phyloP scores from a whole-genome alignment of 2,113 vertebrate genomes.

The Pterocles burchelli region DNA sequence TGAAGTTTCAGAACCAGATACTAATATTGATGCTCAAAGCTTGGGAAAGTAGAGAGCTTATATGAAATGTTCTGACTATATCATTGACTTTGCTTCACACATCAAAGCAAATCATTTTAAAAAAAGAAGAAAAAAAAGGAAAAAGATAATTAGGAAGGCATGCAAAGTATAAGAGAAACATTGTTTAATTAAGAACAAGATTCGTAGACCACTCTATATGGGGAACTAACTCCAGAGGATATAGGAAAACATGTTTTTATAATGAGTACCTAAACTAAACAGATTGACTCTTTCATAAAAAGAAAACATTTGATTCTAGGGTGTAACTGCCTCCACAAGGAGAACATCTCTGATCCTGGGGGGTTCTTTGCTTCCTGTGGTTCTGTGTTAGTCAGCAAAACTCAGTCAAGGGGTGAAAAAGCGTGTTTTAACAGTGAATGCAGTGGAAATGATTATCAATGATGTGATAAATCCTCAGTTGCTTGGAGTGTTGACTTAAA shows the following conservation, averaged over 20 bases:
- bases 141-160: constrained; percentile 34
- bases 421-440: neutral
- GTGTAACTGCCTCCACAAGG: neutral
- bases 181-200: constrained; percentile 58
- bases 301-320: neutral
- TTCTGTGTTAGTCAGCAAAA: constrained; percentile 24
- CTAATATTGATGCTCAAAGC: neutral
- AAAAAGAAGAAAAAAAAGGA: neutral
- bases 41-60: neutral
- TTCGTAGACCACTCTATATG: neutral
- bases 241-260: constrained; percentile 31
- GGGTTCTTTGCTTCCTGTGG: neutral
- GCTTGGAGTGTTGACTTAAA: constrained; percentile 16
- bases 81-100: constrained; percentile 9
- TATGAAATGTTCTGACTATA: neutral
- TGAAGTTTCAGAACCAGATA: neutral
- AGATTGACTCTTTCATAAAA: neutral
- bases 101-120: constrained; percentile 11
- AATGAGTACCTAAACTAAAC: constrained; percentile 34
- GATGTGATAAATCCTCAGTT: constrained; percentile 1
- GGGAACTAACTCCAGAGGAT: constrained; percentile 39
- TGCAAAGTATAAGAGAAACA: constrained; percentile 10
- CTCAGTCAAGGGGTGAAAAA: neutral
- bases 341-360: neutral
- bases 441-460: neutral